Conservation (phyloP, 2,113 vertebrate species). For the Lamprologus lemairii region DNA sequence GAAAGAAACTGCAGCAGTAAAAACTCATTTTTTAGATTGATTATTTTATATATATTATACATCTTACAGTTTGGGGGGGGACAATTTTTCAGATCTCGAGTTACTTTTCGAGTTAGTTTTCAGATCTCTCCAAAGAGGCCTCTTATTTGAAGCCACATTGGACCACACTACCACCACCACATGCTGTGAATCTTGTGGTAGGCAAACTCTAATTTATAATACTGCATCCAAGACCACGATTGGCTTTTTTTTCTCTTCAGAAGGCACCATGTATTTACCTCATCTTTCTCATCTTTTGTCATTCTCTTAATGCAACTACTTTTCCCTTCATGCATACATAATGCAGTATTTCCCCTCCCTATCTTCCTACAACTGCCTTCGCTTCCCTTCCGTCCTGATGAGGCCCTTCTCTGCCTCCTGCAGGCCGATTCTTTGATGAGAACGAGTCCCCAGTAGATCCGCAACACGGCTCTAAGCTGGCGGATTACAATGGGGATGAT, state of each 20-base stretch:
- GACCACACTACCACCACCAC: background rate
- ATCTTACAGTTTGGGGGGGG: background rate
- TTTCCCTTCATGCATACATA: constrained; percentile 2
- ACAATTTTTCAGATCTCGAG: background rate
- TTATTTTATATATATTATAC: background rate
- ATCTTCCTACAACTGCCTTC: constrained; percentile 44
- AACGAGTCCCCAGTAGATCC: constrained; percentile 99
- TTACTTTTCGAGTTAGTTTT: background rate
- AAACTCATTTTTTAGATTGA: background rate
- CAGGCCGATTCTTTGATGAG: constrained; percentile 99
- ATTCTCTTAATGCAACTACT: background rate
- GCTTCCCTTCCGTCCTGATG: constrained; percentile 79
- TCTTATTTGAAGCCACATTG: background rate
- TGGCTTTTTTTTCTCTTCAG: background rate
- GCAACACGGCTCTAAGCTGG: constrained; percentile 97
- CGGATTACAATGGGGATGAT: constrained; percentile 99
- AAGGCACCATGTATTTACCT: background rate
- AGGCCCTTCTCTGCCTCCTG: constrained; percentile 86
- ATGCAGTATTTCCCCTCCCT: constrained; percentile 28
- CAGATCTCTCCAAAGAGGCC: background rate
- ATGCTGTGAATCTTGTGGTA: background rate
- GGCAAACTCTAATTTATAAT: background rate
- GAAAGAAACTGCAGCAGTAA: background rate
- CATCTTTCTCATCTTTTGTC: background rate
- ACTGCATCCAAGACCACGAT: background rate